Conservation (phyloP, 2,113 vertebrate species). For the Perca schrenkii region DNA sequence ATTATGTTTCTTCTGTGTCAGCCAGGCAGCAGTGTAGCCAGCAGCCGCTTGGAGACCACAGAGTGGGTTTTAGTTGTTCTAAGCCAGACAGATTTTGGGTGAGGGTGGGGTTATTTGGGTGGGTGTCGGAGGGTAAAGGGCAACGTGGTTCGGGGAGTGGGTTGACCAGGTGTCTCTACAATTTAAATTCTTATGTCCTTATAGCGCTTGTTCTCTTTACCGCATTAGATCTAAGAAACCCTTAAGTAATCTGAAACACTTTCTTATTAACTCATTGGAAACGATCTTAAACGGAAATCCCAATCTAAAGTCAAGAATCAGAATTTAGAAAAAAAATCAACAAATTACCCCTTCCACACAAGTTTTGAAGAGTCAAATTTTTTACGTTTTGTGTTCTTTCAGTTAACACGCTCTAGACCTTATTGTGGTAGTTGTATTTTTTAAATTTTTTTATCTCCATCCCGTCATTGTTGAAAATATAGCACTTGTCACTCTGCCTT, state of each 20-base stretch:
- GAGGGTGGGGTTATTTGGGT: conserved; percentile 6
- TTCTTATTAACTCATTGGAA: conserved; percentile 56
- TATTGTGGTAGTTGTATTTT: conserved; percentile 67
- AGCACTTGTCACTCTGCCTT: conserved; percentile 99
- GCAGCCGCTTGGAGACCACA: conserved; percentile 68
- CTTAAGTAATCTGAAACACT: conserved; percentile 54
- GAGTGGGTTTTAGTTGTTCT: conserved; percentile 64
- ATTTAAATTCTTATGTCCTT: conserved; percentile 69
- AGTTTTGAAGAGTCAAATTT: conserved; percentile 33
- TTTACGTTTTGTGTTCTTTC: conserved; percentile 85
- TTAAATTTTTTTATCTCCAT: conserved; percentile 82
- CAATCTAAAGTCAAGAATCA: conserved; percentile 60
- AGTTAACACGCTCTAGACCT: conserved; percentile 84
- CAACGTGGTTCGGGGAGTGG: conserved; percentile 37
- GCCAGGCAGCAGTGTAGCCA: conserved; percentile 65
- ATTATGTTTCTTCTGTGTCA: conserved; percentile 63
- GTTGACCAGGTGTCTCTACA: conserved; percentile 72
- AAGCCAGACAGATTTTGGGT: conserved; percentile 66
- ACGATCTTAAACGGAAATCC: conserved; percentile 38
- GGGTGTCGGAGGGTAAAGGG: conserved; percentile 50
- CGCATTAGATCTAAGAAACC: conserved; percentile 56
- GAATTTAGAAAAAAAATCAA: conserved; percentile 16
- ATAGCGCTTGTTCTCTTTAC: conserved; percentile 66
- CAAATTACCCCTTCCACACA: conserved; percentile 11
- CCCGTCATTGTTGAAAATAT: conserved; percentile 92